Evolutionary conservation across 2,797 vertebrate species (phyloP).

Genomic region (Etheostoma perlongum): DNA sequence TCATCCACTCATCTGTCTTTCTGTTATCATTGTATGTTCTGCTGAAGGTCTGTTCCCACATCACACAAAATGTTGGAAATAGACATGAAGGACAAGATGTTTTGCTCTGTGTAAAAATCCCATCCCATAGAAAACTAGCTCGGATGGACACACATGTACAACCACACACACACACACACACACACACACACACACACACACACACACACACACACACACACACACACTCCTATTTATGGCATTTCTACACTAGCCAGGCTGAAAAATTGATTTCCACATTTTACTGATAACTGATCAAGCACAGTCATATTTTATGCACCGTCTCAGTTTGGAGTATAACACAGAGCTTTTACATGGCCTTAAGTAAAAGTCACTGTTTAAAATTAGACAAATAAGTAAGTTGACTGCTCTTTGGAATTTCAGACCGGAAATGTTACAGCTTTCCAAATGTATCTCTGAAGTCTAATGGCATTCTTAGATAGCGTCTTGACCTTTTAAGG

Average conservation of each 20-base stretch:
- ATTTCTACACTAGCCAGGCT: not conserved
- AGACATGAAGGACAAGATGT: constrained; percentile 20
- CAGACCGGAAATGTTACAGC: not conserved
- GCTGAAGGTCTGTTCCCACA: constrained; percentile 8
- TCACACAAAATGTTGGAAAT: constrained; percentile 10
- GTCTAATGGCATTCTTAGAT: too few relatives aligned
- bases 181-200: too few relatives aligned
- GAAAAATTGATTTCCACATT: constrained; percentile 1
- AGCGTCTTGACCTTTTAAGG: too few relatives aligned
- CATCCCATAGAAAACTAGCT: not conserved
- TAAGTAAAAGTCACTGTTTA: not conserved
- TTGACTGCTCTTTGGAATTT: not conserved
- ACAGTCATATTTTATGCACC: not conserved
- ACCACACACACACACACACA: too few relatives aligned
- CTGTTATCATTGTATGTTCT: not conserved
- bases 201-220: too few relatives aligned
- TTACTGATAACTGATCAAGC: not conserved
- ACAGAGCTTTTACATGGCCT: not conserved
- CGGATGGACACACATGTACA: not conserved
- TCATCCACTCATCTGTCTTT: constrained; percentile 34
- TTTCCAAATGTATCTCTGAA: not conserved
- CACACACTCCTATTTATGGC: not conserved
- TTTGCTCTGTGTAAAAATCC: not conserved
- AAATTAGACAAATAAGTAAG: not conserved
- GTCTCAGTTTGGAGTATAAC: not conserved